Percentiles rank a stretch among this genome's conserved stretches.
phyloP scores from a whole-genome alignment of 2,888 invertebrate species.

The Lampropteryx suffumata region DNA sequence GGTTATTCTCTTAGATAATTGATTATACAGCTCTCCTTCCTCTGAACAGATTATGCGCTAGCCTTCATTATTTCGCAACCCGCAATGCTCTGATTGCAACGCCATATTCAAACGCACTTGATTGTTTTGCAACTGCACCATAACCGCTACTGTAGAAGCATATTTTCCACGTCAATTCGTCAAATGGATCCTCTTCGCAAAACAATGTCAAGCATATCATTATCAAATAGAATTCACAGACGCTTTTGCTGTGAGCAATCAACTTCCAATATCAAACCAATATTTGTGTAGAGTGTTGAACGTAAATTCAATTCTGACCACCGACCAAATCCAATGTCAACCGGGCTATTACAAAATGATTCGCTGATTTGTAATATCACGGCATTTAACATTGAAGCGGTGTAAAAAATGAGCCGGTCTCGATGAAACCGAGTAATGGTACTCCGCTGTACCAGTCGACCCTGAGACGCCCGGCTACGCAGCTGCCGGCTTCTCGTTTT shows the following conservation, averaged over 20 bases:
- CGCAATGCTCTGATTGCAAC: slow-evolving; percentile 78
- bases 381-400: slow-evolving; percentile 59
- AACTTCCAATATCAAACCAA: slow-evolving; percentile 17
- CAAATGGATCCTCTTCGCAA: slow-evolving; percentile 18
- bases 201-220: slow-evolving; percentile 1
- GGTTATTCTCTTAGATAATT: slow-evolving; percentile 33
- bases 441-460: slow-evolving; percentile 65
- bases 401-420: slow-evolving; percentile 62
- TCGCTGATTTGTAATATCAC: slow-evolving; percentile 51
- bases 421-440: slow-evolving; percentile 56
- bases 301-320: slow-evolving; percentile 25
- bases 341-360: slow-evolving; percentile 47
- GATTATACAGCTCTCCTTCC: slow-evolving; percentile 59
- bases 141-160: slow-evolving; percentile 32
- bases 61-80: slow-evolving; percentile 73
- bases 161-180: slow-evolving; percentile 13
- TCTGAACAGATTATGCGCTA: slow-evolving; percentile 68
- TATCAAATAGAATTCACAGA: slow-evolving; percentile 11
- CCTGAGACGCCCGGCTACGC: slow-evolving; percentile 66
- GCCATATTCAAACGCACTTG: slow-evolving; percentile 56
- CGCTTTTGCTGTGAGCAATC: slow-evolving; percentile 16
- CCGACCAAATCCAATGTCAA: slow-evolving; percentile 53
- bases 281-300: slow-evolving; percentile 20
- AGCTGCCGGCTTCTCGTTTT: slow-evolving; percentile 60
- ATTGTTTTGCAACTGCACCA: slow-evolving; percentile 60